Percentiles rank a stretch among this genome's conserved stretches.
phyloP scores from a whole-genome alignment of 2,888 invertebrate genomes.

The Eucera pruinosa region DNA sequence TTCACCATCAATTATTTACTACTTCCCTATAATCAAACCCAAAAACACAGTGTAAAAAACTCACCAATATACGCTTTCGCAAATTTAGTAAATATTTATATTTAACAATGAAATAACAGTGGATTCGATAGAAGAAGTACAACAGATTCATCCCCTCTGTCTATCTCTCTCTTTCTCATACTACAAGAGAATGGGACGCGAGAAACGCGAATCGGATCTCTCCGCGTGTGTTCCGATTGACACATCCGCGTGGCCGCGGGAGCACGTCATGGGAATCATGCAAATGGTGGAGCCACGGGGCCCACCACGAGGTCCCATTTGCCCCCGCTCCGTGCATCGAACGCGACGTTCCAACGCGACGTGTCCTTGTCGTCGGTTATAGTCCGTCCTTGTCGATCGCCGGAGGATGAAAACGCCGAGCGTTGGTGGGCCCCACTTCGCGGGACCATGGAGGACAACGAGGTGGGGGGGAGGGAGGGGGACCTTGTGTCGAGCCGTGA shows the following conservation, averaged over 20 bases:
- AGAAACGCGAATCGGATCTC: conserved; percentile 45
- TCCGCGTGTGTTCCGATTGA: conserved; percentile 64
- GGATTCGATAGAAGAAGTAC: too few relatives aligned
- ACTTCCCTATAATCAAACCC: too few relatives aligned
- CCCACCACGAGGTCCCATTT: conserved; percentile 41
- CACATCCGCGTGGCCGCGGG: conserved; percentile 73
- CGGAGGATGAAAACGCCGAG: conserved; percentile 48
- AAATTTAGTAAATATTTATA: too few relatives aligned
- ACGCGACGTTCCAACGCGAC: conserved; percentile 30
- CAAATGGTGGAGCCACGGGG: conserved; percentile 69
- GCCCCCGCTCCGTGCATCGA: conserved; percentile 12
- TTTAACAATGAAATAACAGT: too few relatives aligned
- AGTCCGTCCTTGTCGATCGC: conserved; percentile 71
- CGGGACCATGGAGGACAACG: conserved; percentile 53
- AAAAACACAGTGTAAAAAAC: too few relatives aligned
- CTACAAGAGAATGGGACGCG: too few relatives aligned
- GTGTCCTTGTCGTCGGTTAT: conserved; percentile 66
- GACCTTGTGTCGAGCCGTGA: conserved; percentile 76
- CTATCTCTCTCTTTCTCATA: too few relatives aligned
- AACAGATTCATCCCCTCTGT: too few relatives aligned
- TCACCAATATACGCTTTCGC: too few relatives aligned
- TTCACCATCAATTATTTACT: too few relatives aligned
- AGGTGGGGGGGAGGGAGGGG: conserved; percentile 62
- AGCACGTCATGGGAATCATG: conserved; percentile 77
- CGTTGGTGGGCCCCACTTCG: conserved; percentile 59